These are phyloP conservation scores for Tokudaia tokunoshimensis DNA, from an alignment of 2,797 vertebrate genomes.

Conservation along the genomic window DNA sequence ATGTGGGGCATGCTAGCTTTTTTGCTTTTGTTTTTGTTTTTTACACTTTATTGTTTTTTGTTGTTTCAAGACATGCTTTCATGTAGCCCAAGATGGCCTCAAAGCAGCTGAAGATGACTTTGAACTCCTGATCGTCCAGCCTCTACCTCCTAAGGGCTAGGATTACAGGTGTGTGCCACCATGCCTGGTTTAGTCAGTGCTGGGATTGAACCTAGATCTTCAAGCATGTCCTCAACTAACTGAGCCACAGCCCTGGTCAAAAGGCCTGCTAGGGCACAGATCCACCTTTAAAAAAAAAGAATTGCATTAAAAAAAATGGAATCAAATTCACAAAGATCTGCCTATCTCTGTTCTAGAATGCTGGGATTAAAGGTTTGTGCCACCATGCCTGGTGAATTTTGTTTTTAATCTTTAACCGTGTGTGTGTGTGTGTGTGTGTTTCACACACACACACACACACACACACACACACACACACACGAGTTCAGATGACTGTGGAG, in stretches of 20 bases:
- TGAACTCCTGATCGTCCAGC: not conserved
- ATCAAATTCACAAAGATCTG: too few species aligned
- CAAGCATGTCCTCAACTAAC: not conserved
- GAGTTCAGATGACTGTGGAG: not conserved
- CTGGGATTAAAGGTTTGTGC: too few species aligned
- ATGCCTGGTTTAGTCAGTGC: not conserved
- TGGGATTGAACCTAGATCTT: not conserved
- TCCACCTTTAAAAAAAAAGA: not conserved
- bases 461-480: not conserved
- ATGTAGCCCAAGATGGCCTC: not conserved
- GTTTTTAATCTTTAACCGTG: too few species aligned
- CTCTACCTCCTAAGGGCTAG: not conserved
- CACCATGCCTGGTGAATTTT: too few species aligned
- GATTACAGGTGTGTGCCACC: not conserved
- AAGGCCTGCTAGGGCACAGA: not conserved
- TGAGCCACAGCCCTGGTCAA: not conserved
- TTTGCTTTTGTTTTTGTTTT: not conserved
- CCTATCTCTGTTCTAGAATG: too few species aligned
- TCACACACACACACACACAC: too few species aligned
- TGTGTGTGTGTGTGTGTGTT: not conserved
- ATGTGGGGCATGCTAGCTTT: not conserved
- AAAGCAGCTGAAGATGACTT: not conserved
- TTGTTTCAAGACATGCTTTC: not conserved
- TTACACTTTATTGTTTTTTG: not conserved
- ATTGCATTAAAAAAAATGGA: not conserved